These are phyloP conservation scores for Steromphala cineraria DNA, from an alignment of 2,888 invertebrate genomes.

Conservation along the genomic window DNA sequence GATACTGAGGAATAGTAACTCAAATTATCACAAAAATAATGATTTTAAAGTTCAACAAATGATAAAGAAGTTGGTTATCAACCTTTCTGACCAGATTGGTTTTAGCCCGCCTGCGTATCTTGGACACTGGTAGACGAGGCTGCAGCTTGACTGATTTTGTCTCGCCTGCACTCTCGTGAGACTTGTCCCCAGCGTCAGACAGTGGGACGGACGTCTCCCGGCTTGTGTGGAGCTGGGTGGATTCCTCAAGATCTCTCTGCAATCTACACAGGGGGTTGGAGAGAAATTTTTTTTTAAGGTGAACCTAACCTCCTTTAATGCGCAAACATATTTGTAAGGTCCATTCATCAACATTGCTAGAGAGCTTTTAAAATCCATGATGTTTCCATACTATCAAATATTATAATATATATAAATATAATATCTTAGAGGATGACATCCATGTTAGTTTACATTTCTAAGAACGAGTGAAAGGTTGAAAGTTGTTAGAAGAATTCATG, in stretches of 20 bases:
- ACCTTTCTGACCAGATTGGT: neutral
- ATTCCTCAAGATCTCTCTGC: conserved; percentile 26
- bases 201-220: neutral
- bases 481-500: no score
- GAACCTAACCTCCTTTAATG: no score
- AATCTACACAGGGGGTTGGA: neutral
- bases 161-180: neutral
- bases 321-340: no score
- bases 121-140: neutral
- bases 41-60: neutral
- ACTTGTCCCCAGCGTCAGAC: neutral
- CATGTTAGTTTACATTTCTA: no score
- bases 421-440: no score
- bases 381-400: no score
- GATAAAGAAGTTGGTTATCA: neutral
- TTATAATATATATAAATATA: no score
- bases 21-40: neutral
- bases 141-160: neutral
- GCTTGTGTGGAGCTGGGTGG: neutral
- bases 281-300: no score
- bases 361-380: no score
- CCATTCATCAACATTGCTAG: no score
- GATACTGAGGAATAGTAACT: no score
- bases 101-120: conserved; percentile 3
- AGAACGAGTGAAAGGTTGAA: no score